Conservation (phyloP, 2,888 invertebrate genomes). For the Troilus luridus region DNA sequence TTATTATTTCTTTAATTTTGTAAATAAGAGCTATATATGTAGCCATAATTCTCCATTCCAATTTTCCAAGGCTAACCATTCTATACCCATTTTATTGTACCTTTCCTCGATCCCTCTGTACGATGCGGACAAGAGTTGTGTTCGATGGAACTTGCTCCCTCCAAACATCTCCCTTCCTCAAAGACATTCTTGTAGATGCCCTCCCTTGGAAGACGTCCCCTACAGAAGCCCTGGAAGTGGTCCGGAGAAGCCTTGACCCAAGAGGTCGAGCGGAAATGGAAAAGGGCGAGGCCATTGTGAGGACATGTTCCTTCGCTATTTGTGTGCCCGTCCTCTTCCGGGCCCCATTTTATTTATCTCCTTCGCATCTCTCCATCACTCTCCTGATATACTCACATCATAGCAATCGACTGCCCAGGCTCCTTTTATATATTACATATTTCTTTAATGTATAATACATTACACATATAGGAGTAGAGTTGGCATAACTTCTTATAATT, state of each 20-base stretch:
- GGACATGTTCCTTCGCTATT: not conserved
- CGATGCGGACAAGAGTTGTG: not conserved
- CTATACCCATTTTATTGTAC: not conserved
- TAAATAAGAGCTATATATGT: no score
- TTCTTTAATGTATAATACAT: not conserved
- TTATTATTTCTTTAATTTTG: no score
- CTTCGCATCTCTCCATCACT: not conserved
- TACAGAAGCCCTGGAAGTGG: not conserved
- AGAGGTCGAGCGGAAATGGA: slow-evolving; percentile 49
- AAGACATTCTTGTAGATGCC: slow-evolving; percentile 15
- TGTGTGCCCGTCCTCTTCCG: not conserved
- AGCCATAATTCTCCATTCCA: not conserved
- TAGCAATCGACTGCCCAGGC: not conserved
- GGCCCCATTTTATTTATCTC: not conserved
- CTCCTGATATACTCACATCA: not conserved
- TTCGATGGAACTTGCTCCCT: not conserved
- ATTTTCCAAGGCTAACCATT: not conserved
- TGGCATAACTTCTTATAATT: not conserved
- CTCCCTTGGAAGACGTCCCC: not conserved
- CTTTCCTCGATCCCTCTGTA: not conserved
- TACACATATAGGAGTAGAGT: not conserved
- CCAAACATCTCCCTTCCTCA: not conserved
- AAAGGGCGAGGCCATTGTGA: slow-evolving; percentile 44
- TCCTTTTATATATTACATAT: not conserved
- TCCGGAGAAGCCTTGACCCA: not conserved